Base-by-base conservation (phyloP, 1,140 invertebrate genomes). In the Pissodes strobi region DNA sequence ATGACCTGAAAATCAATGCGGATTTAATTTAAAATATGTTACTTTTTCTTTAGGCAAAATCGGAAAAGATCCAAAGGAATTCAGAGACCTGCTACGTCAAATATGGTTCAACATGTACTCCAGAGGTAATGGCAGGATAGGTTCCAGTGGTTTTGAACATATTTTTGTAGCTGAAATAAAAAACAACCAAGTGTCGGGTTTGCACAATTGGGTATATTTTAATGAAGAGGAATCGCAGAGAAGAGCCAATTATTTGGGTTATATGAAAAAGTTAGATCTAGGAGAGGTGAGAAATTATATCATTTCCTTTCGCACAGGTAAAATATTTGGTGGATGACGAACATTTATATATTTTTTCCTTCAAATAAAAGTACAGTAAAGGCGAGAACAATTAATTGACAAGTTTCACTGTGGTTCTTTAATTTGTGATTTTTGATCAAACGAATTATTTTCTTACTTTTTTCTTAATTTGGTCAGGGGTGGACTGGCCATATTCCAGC, bases 151-250 rank as follows among this genome's bases (percentile, higher is more conserved):
- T 1, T 94, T 95, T 72, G 93, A 95, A 76, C 93, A 95, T 70
- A 84, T 92, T 18, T 95, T 94, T 75, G 80, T 95, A 1, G 88
- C 90, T 0, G 93, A 95, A 83, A 79, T 92, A 0, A 88, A 92
- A 79, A 85, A 86, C 71, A 79, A 84, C n/a, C 85, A 89, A 71
- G 84, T 95, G 27, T 82, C 82, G 71, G 93, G 93, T 9, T 81
- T 95, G 55, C 93, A 95, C 75, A 94, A 94, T 76, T 95, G 93
- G 93, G 82, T 95, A n/a, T 92, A 90, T 74, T 93, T 91, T 55
- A 83, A 84, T 25, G 82, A 84, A 52, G 87, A 92, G 79, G 93
- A 96, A 80, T 69, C 74, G 15, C 82, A 79, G 13, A 82, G 81
- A 19, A 79, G 81, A 46, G 85, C 86, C 0, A 87, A 94, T 77